Base-by-base conservation (phyloP, 2,113 vertebrate species). In the Phaethornis superciliosus region DNA sequence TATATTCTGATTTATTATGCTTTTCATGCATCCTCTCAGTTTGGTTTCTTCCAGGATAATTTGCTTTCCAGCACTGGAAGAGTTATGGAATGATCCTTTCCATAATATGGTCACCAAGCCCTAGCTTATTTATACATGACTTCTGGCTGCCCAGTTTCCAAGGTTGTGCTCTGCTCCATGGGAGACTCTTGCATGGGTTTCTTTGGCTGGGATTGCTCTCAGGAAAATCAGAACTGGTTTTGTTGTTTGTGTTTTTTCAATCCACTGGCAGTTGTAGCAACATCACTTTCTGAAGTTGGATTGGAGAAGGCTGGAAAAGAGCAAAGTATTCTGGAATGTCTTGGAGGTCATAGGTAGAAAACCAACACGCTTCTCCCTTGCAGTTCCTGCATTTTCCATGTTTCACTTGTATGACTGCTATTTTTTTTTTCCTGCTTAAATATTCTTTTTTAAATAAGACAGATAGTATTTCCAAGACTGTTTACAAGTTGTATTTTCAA, bases 231-330 rank as follows among this genome's bases (percentile, higher is more conserved):
- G 55, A 80, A 30, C 0, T 3, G 9, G 37, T 89, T 89, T 54
- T 79, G 44, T 71, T 60, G 62, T 64, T 69, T 79, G 52, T 88
- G 21, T 93, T 95, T 82, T 85, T 91, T 64, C 91, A 91, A 67
- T 89, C 67, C 52, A 16, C 26, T 77, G 68, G 44, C 87, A 89
- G 78, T 88, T 85, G 91, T 74, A 92, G 59, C 55, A 85, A 70
- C 82, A 67, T 74, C 17, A 12, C 89, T 88, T 94, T 72, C 59
- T 63, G 56, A 77, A 55, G 33, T 59, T 1, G 0, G 30, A 8
- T 30, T 89, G 68, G 68, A 74, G 79, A 77, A 89, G 75, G 37
- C 51, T 93, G 81, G 40, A 62, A 82, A 59, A 54, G 46, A 82
- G 49, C 40, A 85, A 12, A 0, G 2, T 69, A 62, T 58, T 3